Conservation (phyloP, 2,113 vertebrate species). For the Paralichthys olivaceus region DNA sequence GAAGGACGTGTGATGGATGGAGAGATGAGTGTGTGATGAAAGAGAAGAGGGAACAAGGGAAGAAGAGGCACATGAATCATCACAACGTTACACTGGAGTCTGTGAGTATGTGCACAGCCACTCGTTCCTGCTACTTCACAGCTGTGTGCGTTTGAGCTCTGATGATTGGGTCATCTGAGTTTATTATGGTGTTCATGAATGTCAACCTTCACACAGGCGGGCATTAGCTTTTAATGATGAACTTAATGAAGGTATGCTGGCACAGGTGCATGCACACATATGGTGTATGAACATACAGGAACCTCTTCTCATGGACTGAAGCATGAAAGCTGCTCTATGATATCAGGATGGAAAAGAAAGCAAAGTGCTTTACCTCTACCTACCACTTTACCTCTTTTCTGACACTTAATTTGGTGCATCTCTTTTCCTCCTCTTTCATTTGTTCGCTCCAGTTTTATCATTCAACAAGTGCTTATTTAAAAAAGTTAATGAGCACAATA, state of each 20-base stretch:
- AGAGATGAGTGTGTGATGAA: slow-evolving; percentile 65
- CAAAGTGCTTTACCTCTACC: too few species aligned
- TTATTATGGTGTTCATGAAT: slow-evolving; percentile 25
- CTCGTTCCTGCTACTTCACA: not conserved
- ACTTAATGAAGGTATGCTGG: not conserved
- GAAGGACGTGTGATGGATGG: slow-evolving; percentile 65
- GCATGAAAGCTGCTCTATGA: not conserved
- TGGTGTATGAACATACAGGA: not conserved
- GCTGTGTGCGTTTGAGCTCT: slow-evolving; percentile 16
- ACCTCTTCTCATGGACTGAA: not conserved
- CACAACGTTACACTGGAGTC: slow-evolving; percentile 43
- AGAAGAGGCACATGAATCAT: slow-evolving; percentile 65
- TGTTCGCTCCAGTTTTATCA: not conserved
- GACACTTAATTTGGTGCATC: too few species aligned
- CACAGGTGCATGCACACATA: not conserved
- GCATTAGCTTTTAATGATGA: slow-evolving; percentile 24
- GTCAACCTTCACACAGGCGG: slow-evolving; percentile 14
- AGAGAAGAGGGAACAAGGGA: slow-evolving; percentile 55
- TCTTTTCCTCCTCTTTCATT: not conserved
- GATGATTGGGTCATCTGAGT: slow-evolving; percentile 19
- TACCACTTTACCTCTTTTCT: not conserved
- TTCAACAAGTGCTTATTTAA: not conserved
- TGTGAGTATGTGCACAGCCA: slow-evolving; percentile 14
- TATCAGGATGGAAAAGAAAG: not conserved
- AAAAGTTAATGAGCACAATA: too few species aligned